Percentiles rank a stretch among this genome's conserved stretches.
These are phyloP conservation scores for Herpailurus yagouaroundi DNA, from an alignment of 2,113 vertebrate species.

Conservation along the genomic window DNA sequence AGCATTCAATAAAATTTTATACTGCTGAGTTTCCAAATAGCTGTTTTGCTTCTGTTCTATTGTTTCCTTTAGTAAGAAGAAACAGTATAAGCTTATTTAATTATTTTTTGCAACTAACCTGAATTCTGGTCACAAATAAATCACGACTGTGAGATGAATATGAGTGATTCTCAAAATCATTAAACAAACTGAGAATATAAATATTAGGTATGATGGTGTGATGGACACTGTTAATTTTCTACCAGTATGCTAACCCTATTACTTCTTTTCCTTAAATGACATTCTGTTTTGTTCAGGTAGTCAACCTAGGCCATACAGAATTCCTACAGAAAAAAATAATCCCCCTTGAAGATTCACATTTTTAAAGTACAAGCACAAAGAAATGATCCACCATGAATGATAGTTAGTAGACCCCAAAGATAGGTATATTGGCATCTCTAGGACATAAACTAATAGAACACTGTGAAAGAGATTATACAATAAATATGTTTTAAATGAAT, in stretches of 20 bases:
- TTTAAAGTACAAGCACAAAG: background rate
- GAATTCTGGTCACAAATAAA: conserved; percentile 5
- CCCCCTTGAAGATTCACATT: background rate
- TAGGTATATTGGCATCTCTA: background rate
- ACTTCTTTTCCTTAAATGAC: background rate
- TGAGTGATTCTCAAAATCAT: background rate
- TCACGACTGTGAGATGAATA: background rate
- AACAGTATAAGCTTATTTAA: background rate
- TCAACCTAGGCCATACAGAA: background rate
- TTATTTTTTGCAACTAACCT: background rate
- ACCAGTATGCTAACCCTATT: background rate
- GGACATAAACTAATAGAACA: background rate
- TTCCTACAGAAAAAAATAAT: conserved; percentile 1
- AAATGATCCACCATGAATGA: background rate
- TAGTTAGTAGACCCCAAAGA: background rate
- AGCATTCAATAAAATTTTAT: background rate
- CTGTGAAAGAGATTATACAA: conserved; percentile 8
- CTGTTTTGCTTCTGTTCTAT: background rate
- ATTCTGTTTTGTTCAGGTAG: background rate
- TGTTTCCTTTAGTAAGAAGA: background rate
- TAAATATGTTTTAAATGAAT: conserved; percentile 3
- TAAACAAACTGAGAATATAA: background rate
- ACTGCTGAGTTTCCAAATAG: background rate
- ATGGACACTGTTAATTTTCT: background rate
- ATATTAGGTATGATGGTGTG: background rate